phyloP scores from a whole-genome alignment of 2,113 vertebrate species.

The Dipodomys merriami region DNA sequence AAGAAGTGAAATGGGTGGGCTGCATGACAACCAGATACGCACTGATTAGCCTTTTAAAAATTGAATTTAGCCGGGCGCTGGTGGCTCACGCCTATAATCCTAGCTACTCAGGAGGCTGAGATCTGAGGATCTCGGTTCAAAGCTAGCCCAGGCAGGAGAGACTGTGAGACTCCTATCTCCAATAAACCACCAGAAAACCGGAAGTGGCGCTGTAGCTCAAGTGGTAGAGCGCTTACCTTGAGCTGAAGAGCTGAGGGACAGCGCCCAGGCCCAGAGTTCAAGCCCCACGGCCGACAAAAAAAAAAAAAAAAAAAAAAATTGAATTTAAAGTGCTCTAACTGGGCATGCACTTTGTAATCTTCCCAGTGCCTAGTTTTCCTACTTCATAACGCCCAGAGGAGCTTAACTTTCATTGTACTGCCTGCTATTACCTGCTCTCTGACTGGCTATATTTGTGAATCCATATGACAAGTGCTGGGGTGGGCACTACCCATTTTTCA shows the following conservation, averaged over 20 bases:
- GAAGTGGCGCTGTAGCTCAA: too few species aligned
- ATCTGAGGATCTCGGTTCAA: too few species aligned
- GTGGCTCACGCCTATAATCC: too few species aligned
- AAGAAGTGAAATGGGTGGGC: background rate
- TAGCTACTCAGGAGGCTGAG: too few species aligned
- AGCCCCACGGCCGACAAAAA: too few species aligned
- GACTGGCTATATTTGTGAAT: background rate
- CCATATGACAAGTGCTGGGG: background rate
- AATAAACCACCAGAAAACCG: too few species aligned
- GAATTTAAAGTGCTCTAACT: background rate
- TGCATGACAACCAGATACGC: accelerated
- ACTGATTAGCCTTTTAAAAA: background rate
- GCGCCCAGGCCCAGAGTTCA: too few species aligned
- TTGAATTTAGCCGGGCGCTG: background rate
- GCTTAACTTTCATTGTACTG: background rate
- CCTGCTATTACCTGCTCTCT: background rate
- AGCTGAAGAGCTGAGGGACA: too few species aligned
- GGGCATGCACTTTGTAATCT: background rate
- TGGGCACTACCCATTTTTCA: accelerated
- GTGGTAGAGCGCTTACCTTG: too few species aligned
- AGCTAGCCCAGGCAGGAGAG: too few species aligned
- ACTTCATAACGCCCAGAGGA: background rate
- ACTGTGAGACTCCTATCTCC: too few species aligned
- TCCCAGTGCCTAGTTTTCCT: background rate
- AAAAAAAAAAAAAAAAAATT: background rate